Evolutionary conservation across 2,113 vertebrate species (phyloP).

Genomic region (Ictalurus furcatus): DNA sequence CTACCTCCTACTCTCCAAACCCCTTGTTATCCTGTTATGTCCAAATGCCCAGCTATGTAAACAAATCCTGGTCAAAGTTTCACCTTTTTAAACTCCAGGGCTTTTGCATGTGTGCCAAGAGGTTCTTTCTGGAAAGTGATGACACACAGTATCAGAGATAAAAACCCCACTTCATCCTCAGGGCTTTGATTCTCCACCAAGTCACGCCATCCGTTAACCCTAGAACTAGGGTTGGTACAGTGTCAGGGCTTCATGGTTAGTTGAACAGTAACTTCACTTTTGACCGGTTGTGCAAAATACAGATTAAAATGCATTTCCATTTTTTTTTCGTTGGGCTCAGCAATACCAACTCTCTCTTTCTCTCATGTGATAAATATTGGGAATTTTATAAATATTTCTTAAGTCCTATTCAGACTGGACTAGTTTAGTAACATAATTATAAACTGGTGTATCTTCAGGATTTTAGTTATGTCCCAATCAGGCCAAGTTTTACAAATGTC

Average conservation of each 20-base stretch:
- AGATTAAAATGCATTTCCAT: neutral
- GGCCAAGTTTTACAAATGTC: neutral
- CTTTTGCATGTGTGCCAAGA: neutral
- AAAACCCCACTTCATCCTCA: neutral
- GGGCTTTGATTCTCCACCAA: neutral
- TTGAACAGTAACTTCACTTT: neutral
- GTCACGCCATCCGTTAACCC: neutral
- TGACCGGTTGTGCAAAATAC: neutral
- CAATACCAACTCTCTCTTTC: neutral
- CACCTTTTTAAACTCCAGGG: neutral
- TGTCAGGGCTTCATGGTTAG: neutral
- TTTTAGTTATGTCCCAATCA: neutral
- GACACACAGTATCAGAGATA: neutral
- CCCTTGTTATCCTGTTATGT: neutral
- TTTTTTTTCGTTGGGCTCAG: too few relatives aligned
- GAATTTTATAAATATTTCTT: neutral
- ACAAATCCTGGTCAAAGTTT: constrained; percentile 8
- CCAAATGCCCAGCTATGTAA: neutral
- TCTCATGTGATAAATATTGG: neutral
- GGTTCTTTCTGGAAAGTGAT: neutral
- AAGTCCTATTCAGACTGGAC: neutral
- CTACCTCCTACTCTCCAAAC: neutral
- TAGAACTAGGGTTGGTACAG: neutral
- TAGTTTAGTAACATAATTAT: neutral
- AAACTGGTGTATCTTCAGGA: neutral